Evolutionary conservation across 2,797 vertebrate genomes (phyloP), one percentile per base, ranked within the genome.

Genomic region (Synaphobranchus kaupii): DNA sequence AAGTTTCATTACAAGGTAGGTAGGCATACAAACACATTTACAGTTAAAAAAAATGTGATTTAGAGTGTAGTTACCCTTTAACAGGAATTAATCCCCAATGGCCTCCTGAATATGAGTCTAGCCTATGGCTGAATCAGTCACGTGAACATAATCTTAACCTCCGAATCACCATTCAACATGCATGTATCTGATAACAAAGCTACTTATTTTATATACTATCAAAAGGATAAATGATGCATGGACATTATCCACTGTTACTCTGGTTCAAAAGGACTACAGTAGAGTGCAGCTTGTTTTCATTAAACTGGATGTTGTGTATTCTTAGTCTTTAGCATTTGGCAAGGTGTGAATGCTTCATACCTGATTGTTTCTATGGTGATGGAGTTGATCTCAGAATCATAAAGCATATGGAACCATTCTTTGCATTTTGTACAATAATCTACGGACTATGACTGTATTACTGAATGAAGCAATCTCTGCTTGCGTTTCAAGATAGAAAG

Each of bases 51-150:
- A 39, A 39, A 39, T 2, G 39, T 39, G 39, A 39, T 39, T 2
- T 39, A n/a, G n/a, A n/a, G n/a, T n/a, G n/a, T n/a, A 39, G 39
- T 39, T 39, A 39, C 39, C 39, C 39, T 39, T 39, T 89, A 91
- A 93, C 90, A 88, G 86, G 87, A 88, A 84, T 86, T 71, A 17
- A 63, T 58, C 90, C 91, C 44, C 88, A 85, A n/a, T 31, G 22
- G 20, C 63, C 34, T 80, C 28, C 31, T n/a, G 34, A 48, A 25
- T 8, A 20, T 1, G 39, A 25, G 13, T 84, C 17, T 78, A 28
- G 28, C 71, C 52, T 39, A 54, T 78, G 50, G 71, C 34, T 71
- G 17, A 9, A 66, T 15, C 63, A 52, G 63, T 6, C 66, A 25
- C 2, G 22, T n/a, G 47, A 81, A 47, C 44, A 48, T 25, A 25